Percentiles rank a stretch among this genome's conserved stretches.
These are phyloP conservation scores for human DNA, from an alignment of 2,113 vertebrate genomes.

Conservation along the genomic window DNA sequence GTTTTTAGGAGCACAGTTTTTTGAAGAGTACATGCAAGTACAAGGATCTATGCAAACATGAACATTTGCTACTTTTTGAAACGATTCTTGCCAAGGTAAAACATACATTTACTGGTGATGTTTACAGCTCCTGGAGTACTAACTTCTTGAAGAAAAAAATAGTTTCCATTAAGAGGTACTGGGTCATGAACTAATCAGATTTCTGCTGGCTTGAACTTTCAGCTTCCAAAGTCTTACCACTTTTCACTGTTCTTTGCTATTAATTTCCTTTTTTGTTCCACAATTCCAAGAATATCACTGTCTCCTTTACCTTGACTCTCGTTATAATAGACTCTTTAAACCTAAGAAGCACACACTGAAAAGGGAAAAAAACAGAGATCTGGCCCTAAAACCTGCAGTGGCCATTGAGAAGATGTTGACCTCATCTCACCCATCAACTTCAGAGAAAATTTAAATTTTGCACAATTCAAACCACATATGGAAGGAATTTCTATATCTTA, in stretches of 20 bases:
- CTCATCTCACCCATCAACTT: neutral
- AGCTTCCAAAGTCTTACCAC: neutral
- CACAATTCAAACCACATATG: neutral
- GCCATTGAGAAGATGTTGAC: neutral
- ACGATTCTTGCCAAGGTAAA: neutral
- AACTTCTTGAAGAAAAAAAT: neutral
- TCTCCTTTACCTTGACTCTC: neutral
- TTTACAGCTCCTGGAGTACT: neutral
- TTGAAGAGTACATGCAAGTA: neutral
- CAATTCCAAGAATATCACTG: neutral
- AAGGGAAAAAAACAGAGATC: neutral
- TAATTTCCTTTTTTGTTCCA: neutral
- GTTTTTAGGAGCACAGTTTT: neutral
- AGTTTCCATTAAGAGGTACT: neutral
- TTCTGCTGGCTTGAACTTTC: neutral
- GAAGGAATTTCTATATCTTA: neutral
- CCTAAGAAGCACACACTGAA: neutral
- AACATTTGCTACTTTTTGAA: neutral
- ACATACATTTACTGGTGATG: neutral
- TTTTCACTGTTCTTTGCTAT: neutral
- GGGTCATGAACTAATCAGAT: neutral
- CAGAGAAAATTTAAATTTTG: neutral
- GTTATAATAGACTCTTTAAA: neutral
- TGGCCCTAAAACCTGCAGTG: neutral
- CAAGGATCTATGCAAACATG: neutral